phyloP scores from a whole-genome alignment of 1,140 invertebrate genomes.

The Prorops nasuta region DNA sequence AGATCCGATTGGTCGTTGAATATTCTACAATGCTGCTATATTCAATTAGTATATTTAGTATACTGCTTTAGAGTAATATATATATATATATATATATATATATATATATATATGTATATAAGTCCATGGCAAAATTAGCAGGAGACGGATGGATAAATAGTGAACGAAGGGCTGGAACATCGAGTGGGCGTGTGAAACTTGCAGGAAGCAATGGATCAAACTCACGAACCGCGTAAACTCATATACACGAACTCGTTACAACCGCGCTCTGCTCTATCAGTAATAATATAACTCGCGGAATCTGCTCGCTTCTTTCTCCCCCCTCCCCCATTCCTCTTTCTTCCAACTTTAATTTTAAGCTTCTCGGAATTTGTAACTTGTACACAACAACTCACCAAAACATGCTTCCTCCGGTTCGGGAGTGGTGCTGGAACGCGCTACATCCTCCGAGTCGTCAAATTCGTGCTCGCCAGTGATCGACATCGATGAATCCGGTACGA shows the following conservation, averaged over 20 bases:
- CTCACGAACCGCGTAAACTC: conserved; percentile 27
- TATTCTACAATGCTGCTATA: too few relatives aligned
- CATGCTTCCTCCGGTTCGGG: conserved; percentile 40
- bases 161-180: conserved; percentile 42
- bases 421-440: conserved; percentile 38
- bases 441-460: conserved; percentile 37
- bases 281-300: conserved; percentile 20
- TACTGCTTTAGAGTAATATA: too few relatives aligned
- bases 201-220: conserved; percentile 55
- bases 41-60: too few relatives aligned
- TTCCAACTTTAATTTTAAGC: background rate
- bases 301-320: too few relatives aligned
- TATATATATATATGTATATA: too few relatives aligned
- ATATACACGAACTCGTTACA: conserved; percentile 31
- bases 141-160: conserved; percentile 49
- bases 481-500: conserved; percentile 46
- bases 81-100: too few relatives aligned
- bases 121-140: conserved; percentile 44
- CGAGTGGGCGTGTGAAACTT: conserved; percentile 49
- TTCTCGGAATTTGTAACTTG: background rate
- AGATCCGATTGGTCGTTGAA: too few relatives aligned
- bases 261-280: conserved; percentile 15
- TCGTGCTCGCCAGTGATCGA: conserved; percentile 40
- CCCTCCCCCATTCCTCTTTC: background rate
- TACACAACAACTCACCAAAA: conserved; percentile 35